Evolutionary conservation across 2,888 invertebrate species (phyloP), one percentile per base, ranked within the genome.

Genomic region (Lutraria lutraria): DNA sequence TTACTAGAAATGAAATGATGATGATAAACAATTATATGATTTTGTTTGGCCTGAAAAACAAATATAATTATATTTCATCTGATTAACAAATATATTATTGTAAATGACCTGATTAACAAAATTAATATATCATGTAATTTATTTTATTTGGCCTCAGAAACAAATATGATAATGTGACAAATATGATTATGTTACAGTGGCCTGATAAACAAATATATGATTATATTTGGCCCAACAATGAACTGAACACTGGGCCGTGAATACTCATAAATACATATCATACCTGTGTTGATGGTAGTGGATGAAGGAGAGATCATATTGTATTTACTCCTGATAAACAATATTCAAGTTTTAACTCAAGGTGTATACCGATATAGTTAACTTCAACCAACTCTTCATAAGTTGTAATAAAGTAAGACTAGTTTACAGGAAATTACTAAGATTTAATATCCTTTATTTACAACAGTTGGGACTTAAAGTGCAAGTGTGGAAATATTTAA

Each of bases 221-320:
- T 12, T 68, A 68, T 12, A 68, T 3, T 25, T 68, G 63, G 63
- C 63, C 63, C 25, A n/a, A 68, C n/a, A 68, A 68, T 68, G 25
- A 10, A 68, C 63, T 25, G 12, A 63, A 2, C 1, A 10, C 0
- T 21, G n/a, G 63, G 4, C 19, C 1, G n/a, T 68, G 63, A 68
- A 68, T 68, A 68, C 63, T 68, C 63, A 68, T 68, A 68, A 68
- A 68, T 68, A 68, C 25, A 68, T 25, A 25, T 68, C n/a, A 25
- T 68, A 68, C 25, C 63, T 25, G n/a, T 25, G 63, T 68, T 21
- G 63, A 25, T 13, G 12, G 12, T 2, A 4, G 63, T 68, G 63
- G 63, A 25, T 68, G 25, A 68, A 12, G 25, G 25, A 12, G n/a
- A 25, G 63, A 25, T 68, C 63, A 68, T 12, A 68, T 25, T 68